A percentile compares a stretch with the other conserved stretches of the same genome.
Evolutionary conservation across 2,113 vertebrate species (phyloP).

Genomic region (Scartelaos histophorus): DNA sequence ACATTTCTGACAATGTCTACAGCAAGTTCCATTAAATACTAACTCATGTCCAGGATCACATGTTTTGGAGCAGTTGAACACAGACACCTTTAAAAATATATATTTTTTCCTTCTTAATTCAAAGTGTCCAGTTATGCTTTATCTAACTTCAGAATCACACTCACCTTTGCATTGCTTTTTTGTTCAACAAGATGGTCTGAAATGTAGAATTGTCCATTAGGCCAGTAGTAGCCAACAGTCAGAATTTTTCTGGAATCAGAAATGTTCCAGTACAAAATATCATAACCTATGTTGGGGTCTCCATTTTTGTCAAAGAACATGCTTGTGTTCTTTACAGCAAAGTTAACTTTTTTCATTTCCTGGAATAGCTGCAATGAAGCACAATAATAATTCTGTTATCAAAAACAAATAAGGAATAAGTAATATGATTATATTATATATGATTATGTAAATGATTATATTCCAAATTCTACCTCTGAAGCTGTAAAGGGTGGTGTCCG

Average conservation of each 20-base stretch:
- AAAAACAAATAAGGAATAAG: background rate
- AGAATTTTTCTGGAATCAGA: background rate
- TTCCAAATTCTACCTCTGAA: slow-evolving; percentile 48
- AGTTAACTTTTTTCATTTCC: slow-evolving; percentile 51
- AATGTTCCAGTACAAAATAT: slow-evolving; percentile 53
- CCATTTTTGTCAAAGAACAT: slow-evolving; percentile 43
- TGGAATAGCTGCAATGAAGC: slow-evolving; percentile 42
- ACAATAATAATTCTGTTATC: background rate
- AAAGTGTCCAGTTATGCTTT: background rate
- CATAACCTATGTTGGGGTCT: slow-evolving; percentile 53
- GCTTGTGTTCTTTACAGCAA: slow-evolving; percentile 31
- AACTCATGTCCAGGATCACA: slow-evolving; percentile 48
- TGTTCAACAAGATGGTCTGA: background rate
- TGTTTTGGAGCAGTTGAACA: slow-evolving; percentile 56
- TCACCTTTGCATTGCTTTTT: slow-evolving; percentile 25
- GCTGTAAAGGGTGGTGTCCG: slow-evolving; percentile 23
- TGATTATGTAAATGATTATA: background rate
- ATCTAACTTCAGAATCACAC: background rate
- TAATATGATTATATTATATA: too few species aligned
- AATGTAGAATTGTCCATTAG: background rate
- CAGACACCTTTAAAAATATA: slow-evolving; percentile 25
- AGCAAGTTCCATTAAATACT: slow-evolving; percentile 14
- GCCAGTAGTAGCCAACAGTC: slow-evolving; percentile 52
- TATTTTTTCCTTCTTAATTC: background rate
- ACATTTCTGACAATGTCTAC: slow-evolving; percentile 42